phyloP scores from a whole-genome alignment of 2,113 vertebrate species.

The Aythya baeri region DNA sequence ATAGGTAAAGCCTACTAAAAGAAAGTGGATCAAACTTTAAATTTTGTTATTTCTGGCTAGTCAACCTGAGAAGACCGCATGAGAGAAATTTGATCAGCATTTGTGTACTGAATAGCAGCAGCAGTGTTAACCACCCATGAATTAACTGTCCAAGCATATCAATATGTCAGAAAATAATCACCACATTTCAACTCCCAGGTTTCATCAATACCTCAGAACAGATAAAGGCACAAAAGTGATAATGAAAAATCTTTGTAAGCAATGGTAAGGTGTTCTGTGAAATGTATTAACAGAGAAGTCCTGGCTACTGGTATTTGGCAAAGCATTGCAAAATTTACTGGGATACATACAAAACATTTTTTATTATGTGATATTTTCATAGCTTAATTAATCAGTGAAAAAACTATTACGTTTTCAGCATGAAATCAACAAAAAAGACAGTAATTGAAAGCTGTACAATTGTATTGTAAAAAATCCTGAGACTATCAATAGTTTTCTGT shows the following conservation, averaged over 20 bases:
- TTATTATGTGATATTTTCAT: neutral
- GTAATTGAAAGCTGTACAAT: neutral
- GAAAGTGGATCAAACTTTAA: neutral
- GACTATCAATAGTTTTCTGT: neutral
- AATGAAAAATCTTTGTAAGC: conserved; percentile 27
- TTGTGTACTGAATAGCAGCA: neutral
- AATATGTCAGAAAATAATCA: conserved; percentile 36
- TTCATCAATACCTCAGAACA: neutral
- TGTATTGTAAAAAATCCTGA: neutral
- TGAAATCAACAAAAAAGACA: neutral
- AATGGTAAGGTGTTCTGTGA: neutral
- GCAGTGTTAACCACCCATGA: conserved; percentile 29
- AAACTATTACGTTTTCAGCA: neutral
- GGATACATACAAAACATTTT: neutral
- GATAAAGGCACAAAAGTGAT: neutral
- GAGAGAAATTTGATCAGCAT: neutral
- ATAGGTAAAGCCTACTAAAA: neutral
- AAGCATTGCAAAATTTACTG: neutral
- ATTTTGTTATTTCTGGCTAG: neutral
- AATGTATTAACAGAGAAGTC: neutral
- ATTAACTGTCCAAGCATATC: conserved; percentile 21
- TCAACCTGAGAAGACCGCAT: neutral
- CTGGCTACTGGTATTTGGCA: neutral
- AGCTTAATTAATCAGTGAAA: neutral
- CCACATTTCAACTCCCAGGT: conserved; percentile 14